Percentiles rank a stretch among this genome's conserved stretches.
These are phyloP conservation scores for Corythaeola cristata DNA, from an alignment of 2,113 vertebrate species.

Conservation along the genomic window DNA sequence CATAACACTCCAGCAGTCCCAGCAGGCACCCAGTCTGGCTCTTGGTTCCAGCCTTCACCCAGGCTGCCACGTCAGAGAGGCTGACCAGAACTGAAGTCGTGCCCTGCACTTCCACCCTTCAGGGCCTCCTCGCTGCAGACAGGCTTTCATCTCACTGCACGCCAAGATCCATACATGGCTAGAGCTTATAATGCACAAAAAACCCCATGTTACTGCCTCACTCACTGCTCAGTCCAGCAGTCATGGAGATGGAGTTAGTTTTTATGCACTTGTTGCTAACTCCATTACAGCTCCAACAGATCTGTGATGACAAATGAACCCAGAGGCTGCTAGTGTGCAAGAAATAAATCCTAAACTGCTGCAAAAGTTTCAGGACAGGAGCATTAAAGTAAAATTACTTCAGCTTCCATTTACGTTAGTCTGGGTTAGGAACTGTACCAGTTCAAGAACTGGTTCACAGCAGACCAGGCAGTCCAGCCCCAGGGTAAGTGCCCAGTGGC, in stretches of 20 bases:
- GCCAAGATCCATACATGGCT: rapidly evolving
- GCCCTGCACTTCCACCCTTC: neutral
- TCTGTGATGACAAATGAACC: neutral
- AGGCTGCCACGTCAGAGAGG: neutral
- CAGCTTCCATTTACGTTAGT: neutral
- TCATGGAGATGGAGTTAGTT: neutral
- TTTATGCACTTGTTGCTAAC: neutral
- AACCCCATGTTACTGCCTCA: neutral
- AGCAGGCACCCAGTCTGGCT: neutral
- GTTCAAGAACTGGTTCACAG: neutral
- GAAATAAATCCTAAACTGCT: neutral
- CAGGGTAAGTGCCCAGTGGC: neutral
- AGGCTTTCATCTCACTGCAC: neutral
- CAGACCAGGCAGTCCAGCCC: neutral
- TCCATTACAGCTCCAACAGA: neutral
- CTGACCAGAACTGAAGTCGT: neutral
- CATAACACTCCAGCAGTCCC: rapidly evolving
- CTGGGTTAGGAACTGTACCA: neutral
- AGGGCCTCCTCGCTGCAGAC: neutral
- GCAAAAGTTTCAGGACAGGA: neutral
- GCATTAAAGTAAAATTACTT: neutral
- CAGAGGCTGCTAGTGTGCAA: neutral
- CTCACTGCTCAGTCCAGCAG: neutral
- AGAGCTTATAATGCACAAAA: neutral
- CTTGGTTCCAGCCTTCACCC: neutral